Conservation (phyloP, 2,888 invertebrate species). For the Dryocosmus kuriphilus region DNA sequence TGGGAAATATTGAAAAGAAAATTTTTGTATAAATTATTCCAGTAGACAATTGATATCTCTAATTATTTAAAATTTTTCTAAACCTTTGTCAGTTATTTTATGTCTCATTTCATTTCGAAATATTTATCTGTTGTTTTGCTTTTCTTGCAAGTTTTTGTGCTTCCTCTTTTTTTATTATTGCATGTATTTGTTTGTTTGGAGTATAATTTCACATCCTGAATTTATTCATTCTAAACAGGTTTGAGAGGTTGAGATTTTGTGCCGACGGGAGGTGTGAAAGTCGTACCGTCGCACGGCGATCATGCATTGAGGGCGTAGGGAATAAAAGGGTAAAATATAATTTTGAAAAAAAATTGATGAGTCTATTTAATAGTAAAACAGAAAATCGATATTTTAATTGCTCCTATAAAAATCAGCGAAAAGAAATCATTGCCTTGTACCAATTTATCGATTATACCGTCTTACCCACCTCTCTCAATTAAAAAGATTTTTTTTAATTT, state of each 20-base stretch:
- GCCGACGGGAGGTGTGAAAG: conserved; percentile 71
- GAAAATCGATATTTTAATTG: background rate
- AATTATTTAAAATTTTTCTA: background rate
- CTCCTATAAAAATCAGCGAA: rapidly evolving
- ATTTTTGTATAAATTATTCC: too few relatives aligned
- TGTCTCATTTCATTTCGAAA: background rate
- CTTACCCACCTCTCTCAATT: too few relatives aligned
- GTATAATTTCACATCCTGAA: conserved; percentile 32
- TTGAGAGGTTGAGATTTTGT: conserved; percentile 42
- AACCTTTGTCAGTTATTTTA: background rate
- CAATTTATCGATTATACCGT: too few relatives aligned
- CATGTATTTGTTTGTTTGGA: conserved; percentile 30
- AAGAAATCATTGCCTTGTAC: background rate
- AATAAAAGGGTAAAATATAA: background rate
- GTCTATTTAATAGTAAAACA: background rate
- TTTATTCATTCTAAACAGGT: conserved; percentile 37
- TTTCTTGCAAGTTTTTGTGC: background rate
- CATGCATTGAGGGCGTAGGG: conserved; percentile 32
- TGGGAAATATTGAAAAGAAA: conserved; percentile 2
- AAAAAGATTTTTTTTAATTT: too few relatives aligned
- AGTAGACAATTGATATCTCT: background rate
- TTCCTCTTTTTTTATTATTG: conserved; percentile 22
- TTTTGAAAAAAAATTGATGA: background rate
- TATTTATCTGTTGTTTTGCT: background rate
- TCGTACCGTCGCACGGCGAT: conserved; percentile 69